A percentile compares a stretch with the other conserved stretches of the same genome.
Conservation (phyloP, 2,113 vertebrate genomes). For the Bubalus kerabau region DNA sequence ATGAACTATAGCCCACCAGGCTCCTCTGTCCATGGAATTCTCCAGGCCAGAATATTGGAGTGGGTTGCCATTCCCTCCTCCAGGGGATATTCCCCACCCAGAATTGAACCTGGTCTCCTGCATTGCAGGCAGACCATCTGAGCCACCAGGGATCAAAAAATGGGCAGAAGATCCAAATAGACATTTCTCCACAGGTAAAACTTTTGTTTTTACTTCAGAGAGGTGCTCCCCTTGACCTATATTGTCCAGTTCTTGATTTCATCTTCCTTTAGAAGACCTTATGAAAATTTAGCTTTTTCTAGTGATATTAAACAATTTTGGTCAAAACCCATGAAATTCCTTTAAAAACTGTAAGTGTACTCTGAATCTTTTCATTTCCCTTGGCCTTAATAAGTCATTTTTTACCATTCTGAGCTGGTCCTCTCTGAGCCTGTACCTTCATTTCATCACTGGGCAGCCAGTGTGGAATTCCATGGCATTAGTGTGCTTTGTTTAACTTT, state of each 20-base stretch:
- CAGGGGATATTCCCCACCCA: not conserved
- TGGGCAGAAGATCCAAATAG: not conserved
- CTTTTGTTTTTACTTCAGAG: not conserved
- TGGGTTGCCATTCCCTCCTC: not conserved
- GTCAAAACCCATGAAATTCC: not conserved
- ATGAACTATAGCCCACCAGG: not conserved
- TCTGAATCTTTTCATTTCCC: not conserved
- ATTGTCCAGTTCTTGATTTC: not conserved
- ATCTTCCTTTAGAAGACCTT: not conserved
- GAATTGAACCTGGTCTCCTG: not conserved
- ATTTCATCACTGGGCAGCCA: not conserved
- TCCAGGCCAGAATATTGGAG: not conserved
- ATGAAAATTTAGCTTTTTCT: not conserved
- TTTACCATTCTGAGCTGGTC: too few relatives aligned
- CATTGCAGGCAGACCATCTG: not conserved
- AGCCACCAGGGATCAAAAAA: not conserved
- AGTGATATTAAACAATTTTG: not conserved
- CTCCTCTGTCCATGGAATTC: not conserved
- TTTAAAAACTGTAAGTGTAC: not conserved
- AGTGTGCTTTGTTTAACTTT: slow-evolving; percentile 12
- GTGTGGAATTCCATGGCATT: not conserved
- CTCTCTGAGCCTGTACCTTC: not conserved
- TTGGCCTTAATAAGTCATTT: not conserved
- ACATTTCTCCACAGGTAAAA: not conserved
- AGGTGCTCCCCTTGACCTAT: not conserved